A percentile compares a stretch with the other conserved stretches of the same genome.
Conservation (phyloP, 2,797 vertebrate species). For the Cercopithecus neglectus region DNA sequence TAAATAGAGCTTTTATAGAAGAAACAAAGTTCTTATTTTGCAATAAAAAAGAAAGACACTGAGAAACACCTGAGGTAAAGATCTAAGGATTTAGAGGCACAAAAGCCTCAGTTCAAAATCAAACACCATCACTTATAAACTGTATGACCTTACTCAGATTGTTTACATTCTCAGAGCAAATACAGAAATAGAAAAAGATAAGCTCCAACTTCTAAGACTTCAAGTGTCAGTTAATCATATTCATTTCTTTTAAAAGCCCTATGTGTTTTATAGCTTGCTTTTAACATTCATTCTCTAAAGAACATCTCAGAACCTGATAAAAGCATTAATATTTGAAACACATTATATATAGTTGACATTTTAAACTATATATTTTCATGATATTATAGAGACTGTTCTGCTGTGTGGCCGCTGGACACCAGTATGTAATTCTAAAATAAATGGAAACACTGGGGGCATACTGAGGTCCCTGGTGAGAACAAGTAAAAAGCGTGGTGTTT, state of each 20-base stretch:
- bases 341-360: constrained; percentile 61
- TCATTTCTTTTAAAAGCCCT: not conserved
- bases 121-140: not conserved
- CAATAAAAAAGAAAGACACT: not conserved
- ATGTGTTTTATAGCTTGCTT: not conserved
- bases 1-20: not conserved
- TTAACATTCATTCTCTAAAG: constrained; percentile 33
- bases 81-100: not conserved
- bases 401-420: constrained; percentile 59
- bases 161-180: constrained; percentile 14
- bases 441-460: constrained; percentile 51
- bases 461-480: not conserved
- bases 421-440: constrained; percentile 73
- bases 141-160: not conserved
- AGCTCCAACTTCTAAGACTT: constrained; percentile 20
- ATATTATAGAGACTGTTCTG: constrained; percentile 49
- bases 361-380: constrained; percentile 53
- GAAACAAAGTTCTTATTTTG: not conserved
- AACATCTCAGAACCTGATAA: constrained; percentile 52
- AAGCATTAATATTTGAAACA: constrained; percentile 73
- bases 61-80: not conserved
- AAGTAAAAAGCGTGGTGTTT: constrained; percentile 42
- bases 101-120: not conserved
- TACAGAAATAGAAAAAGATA: not conserved
- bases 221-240: not conserved